These are phyloP conservation scores for Cynoglossus semilaevis DNA, from an alignment of 2,113 vertebrate genomes.

Conservation along the genomic window DNA sequence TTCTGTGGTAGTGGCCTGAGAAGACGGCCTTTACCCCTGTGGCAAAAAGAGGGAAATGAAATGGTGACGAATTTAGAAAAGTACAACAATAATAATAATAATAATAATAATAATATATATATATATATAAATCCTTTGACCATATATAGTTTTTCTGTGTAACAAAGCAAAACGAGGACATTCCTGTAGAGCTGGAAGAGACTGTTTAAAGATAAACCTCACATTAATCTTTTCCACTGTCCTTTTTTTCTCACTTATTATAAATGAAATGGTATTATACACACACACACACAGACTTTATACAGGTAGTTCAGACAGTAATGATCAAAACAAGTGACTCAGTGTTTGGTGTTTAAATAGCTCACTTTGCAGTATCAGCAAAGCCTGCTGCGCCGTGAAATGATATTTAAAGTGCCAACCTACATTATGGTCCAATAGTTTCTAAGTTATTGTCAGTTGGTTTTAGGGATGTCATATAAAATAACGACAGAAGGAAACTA, in stretches of 20 bases:
- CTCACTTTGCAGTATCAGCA: background rate
- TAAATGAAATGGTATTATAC: too few species aligned
- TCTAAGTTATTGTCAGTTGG: too few species aligned
- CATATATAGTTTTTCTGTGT: constrained; percentile 1
- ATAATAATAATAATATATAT: too few species aligned
- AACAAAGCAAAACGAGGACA: background rate
- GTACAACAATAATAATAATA: background rate
- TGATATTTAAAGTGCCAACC: too few species aligned
- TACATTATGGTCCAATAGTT: too few species aligned
- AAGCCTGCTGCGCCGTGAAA: background rate
- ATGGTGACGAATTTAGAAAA: background rate
- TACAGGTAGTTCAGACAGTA: background rate
- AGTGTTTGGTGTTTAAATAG: constrained; percentile 15
- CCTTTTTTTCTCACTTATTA: too few species aligned
- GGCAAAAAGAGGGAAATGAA: constrained; percentile 7
- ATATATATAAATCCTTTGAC: too few species aligned
- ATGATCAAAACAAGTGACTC: constrained; percentile 14
- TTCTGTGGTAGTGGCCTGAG: constrained; percentile 92
- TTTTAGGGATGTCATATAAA: too few species aligned
- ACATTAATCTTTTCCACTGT: too few species aligned
- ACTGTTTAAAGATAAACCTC: background rate
- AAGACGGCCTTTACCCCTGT: constrained; percentile 91
- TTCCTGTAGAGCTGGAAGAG: constrained; percentile 9
- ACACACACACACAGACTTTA: constrained; percentile 1
- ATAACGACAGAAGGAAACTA: too few species aligned